Evolutionary conservation across 2,888 invertebrate species (phyloP).

Genomic region (Lepidochrysops patricia): DNA sequence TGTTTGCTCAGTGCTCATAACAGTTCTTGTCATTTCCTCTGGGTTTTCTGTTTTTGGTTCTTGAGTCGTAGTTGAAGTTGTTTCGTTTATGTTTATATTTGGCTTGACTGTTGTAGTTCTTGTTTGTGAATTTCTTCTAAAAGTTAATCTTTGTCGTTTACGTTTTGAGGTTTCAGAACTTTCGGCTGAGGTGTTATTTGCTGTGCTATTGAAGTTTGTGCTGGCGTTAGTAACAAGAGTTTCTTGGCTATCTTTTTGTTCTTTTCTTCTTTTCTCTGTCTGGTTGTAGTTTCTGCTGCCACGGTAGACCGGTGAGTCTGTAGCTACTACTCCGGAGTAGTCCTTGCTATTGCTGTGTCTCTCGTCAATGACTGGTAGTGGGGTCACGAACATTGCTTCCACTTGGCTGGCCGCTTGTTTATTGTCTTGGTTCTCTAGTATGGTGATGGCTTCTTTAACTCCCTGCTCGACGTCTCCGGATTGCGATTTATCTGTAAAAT

Average conservation of each 20-base stretch:
- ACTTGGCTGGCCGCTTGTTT: slow-evolving; percentile 32
- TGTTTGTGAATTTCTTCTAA: slow-evolving; percentile 36
- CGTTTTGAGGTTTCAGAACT: slow-evolving; percentile 40
- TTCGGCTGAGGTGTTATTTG: slow-evolving; percentile 31
- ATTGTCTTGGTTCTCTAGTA: slow-evolving; percentile 53
- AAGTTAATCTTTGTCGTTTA: slow-evolving; percentile 51
- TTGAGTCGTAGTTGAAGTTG: slow-evolving; percentile 28
- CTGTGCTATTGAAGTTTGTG: slow-evolving; percentile 20
- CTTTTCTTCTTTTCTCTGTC: slow-evolving; percentile 29
- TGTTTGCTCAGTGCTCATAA: slow-evolving; percentile 30
- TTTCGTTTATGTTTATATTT: slow-evolving; percentile 8
- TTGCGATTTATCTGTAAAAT: slow-evolving; percentile 40
- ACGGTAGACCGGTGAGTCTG: slow-evolving; percentile 51
- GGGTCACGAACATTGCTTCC: slow-evolving; percentile 42
- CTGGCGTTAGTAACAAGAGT: slow-evolving; percentile 25
- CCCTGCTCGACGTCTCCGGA: slow-evolving; percentile 58
- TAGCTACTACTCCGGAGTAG: slow-evolving; percentile 27
- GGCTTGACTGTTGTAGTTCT: slow-evolving; percentile 21
- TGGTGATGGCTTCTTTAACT: slow-evolving; percentile 61
- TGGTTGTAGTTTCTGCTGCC: slow-evolving; percentile 47
- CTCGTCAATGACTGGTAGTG: slow-evolving; percentile 51
- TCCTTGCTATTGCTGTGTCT: slow-evolving; percentile 42
- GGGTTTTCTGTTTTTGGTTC: background rate
- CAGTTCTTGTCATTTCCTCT: too few species aligned
- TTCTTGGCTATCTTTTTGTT: slow-evolving; percentile 30